Evolutionary conservation across 2,888 invertebrate genomes (phyloP).

Genomic region (Salticus scenicus): DNA sequence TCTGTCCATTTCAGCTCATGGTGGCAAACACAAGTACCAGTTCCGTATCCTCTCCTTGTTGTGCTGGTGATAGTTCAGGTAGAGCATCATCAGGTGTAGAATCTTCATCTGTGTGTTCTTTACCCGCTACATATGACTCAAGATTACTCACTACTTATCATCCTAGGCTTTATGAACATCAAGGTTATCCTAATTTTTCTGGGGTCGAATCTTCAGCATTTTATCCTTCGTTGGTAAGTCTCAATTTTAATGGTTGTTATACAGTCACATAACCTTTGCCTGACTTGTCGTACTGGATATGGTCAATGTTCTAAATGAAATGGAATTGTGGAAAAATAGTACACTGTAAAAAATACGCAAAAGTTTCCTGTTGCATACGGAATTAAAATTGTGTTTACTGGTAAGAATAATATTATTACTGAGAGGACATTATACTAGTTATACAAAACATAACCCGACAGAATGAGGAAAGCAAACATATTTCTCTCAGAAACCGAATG

Average conservation of each 20-base stretch:
- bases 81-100: constrained; percentile 53
- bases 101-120: constrained; percentile 41
- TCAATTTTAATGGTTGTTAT: too few relatives aligned
- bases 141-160: constrained; percentile 62
- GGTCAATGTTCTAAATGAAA: background rate
- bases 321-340: background rate
- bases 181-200: constrained; percentile 60
- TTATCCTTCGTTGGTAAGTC: constrained; percentile 60
- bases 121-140: constrained; percentile 68
- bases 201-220: constrained; percentile 62
- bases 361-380: too few relatives aligned
- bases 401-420: too few relatives aligned
- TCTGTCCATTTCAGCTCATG: constrained; percentile 58
- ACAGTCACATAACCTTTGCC: too few relatives aligned
- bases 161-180: constrained; percentile 58
- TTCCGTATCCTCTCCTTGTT: constrained; percentile 61
- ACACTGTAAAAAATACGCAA: background rate
- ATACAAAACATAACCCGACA: too few relatives aligned
- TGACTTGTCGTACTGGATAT: background rate
- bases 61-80: constrained; percentile 46
- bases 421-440: too few relatives aligned
- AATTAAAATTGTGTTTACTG: too few relatives aligned
- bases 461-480: too few relatives aligned
- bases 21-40: constrained; percentile 54
- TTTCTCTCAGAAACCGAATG: too few relatives aligned